These are phyloP conservation scores for Corythaixoides concolor DNA, from an alignment of 2,113 vertebrate genomes.

Conservation along the genomic window DNA sequence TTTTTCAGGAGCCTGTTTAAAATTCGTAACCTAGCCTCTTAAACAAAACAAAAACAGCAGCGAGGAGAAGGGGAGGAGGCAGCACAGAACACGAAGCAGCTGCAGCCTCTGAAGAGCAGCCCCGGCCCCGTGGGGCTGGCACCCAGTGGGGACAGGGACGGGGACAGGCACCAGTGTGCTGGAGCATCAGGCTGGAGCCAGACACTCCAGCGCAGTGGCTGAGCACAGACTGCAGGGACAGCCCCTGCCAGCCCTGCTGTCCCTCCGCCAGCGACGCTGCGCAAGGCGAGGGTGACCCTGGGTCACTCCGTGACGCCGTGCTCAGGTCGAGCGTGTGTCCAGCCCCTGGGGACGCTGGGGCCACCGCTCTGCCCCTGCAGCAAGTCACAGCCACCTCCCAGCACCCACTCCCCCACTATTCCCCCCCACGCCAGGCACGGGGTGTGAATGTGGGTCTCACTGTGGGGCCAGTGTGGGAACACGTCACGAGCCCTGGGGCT, in stretches of 20 bases:
- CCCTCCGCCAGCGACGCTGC: rapidly evolving
- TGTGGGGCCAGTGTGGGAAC: rapidly evolving
- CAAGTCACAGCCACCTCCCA: background rate
- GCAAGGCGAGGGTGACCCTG: rapidly evolving
- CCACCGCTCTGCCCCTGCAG: background rate
- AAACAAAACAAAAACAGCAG: conserved; percentile 55
- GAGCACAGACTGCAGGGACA: background rate
- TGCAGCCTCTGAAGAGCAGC: conserved; percentile 2
- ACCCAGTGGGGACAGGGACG: background rate
- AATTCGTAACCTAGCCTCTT: conserved; percentile 47
- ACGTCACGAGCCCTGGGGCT: background rate
- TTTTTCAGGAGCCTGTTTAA: conserved; percentile 60
- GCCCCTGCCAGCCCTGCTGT: background rate
- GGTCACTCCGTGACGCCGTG: rapidly evolving
- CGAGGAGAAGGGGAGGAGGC: conserved; percentile 10
- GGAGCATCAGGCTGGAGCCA: background rate
- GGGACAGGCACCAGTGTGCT: background rate
- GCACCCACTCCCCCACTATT: background rate
- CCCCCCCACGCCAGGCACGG: background rate
- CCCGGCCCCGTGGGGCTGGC: background rate
- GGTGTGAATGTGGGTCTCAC: background rate
- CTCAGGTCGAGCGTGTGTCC: rapidly evolving
- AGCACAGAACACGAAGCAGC: conserved; percentile 26
- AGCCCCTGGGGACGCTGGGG: background rate
- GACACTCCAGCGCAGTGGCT: background rate